These are phyloP conservation scores for Cremastobaeus sp. DNA, from an alignment of 2,888 invertebrate species.

Conservation along the genomic window DNA sequence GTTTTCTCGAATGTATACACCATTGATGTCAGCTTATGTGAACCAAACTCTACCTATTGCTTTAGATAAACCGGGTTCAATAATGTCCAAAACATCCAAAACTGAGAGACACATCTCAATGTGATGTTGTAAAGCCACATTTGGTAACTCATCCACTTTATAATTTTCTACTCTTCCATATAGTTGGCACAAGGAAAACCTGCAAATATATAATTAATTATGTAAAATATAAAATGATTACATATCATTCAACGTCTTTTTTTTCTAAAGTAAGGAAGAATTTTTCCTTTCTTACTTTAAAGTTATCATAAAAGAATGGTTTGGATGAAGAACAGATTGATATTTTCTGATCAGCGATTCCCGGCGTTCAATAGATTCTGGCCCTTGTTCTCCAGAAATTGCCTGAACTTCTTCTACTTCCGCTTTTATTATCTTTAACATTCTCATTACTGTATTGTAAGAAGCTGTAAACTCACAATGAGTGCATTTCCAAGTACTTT, in stretches of 20 bases:
- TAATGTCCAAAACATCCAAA: conserved; percentile 83
- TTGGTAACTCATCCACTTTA: conserved; percentile 84
- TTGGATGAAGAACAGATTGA: conserved; percentile 86
- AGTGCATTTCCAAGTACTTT: conserved; percentile 84
- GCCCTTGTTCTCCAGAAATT: conserved; percentile 80
- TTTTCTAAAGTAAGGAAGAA: neutral
- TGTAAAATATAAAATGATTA: too few relatives aligned
- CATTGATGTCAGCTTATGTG: too few relatives aligned
- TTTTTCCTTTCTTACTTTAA: conserved; percentile 78
- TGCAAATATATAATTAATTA: conserved; percentile 59
- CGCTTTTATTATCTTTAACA: conserved; percentile 82
- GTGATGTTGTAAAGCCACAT: conserved; percentile 86
- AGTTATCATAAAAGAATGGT: conserved; percentile 85
- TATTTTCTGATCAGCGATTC: conserved; percentile 83
- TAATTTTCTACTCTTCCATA: conserved; percentile 89
- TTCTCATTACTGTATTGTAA: conserved; percentile 82
- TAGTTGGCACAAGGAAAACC: conserved; percentile 85
- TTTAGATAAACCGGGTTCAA: conserved; percentile 88
- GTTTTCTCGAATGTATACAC: too few relatives aligned
- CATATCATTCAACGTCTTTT: too few relatives aligned
- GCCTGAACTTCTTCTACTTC: conserved; percentile 84
- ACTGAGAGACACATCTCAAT: conserved; percentile 85
- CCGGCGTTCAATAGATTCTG: conserved; percentile 80
- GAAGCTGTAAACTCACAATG: conserved; percentile 84
- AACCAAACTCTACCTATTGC: conserved; percentile 87